These are phyloP conservation scores for Deilephila porcellus DNA, from an alignment of 2,888 invertebrate genomes.

Conservation along the genomic window DNA sequence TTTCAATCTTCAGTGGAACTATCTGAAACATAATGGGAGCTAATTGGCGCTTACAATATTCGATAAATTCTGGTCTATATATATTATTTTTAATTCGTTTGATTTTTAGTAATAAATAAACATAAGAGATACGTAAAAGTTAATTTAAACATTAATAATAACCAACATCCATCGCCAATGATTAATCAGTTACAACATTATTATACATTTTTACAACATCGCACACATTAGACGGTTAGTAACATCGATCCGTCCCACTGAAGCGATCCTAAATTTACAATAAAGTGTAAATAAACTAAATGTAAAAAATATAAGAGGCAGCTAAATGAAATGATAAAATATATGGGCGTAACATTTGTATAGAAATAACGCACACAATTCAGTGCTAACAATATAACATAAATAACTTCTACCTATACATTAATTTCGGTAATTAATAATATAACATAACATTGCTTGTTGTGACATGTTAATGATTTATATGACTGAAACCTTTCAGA, in stretches of 20 bases:
- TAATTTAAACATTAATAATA: not conserved
- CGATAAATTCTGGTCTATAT: not conserved
- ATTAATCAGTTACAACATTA: not conserved
- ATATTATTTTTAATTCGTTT: too few species aligned
- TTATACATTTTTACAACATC: slow-evolving; percentile 9
- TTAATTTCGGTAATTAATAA: too few species aligned
- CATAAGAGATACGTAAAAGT: too few species aligned
- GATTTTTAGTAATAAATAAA: too few species aligned
- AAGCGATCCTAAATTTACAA: not conserved
- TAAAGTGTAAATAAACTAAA: not conserved
- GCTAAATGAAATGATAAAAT: not conserved
- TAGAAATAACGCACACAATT: slow-evolving; percentile 19
- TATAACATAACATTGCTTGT: too few species aligned
- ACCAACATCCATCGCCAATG: not conserved
- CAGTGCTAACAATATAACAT: slow-evolving; percentile 11
- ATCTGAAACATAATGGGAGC: not conserved
- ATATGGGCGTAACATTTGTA: slow-evolving; percentile 4
- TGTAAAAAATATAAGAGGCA: not conserved
- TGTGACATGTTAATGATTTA: too few species aligned
- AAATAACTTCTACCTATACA: not conserved
- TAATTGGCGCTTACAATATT: not conserved
- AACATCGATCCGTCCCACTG: slow-evolving; percentile 1
- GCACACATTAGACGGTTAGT: not conserved
- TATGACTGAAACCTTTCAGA: too few species aligned
- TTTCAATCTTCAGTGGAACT: slow-evolving; percentile 20